These are phyloP conservation scores for Drosophila ogumai DNA, from an alignment of 1,140 invertebrate species.

Conservation along the genomic window DNA sequence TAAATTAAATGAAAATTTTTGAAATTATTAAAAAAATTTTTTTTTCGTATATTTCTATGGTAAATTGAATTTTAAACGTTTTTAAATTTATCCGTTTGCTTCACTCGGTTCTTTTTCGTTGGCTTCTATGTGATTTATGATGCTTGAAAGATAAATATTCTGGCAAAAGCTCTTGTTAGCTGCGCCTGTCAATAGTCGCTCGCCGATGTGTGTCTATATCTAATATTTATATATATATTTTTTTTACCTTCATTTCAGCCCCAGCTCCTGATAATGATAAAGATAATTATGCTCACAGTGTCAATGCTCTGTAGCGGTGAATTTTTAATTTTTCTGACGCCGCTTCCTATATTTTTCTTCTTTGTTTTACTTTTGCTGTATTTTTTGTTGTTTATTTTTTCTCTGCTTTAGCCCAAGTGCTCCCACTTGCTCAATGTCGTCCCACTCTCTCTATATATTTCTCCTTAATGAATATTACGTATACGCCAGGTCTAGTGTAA, in stretches of 20 bases:
- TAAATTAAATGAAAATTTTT: neutral
- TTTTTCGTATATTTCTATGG: neutral
- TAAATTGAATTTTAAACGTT: neutral
- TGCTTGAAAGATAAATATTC: slow-evolving; percentile 80
- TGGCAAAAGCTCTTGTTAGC: slow-evolving; percentile 67
- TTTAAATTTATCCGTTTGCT: neutral
- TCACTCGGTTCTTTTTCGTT: slow-evolving; percentile 32
- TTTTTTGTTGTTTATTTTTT: neutral
- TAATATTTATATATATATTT: slow-evolving; percentile 3
- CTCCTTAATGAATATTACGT: slow-evolving; percentile 57
- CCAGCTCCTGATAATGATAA: slow-evolving; percentile 28
- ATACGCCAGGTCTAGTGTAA: slow-evolving; percentile 41
- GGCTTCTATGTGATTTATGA: slow-evolving; percentile 70
- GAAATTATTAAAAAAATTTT: neutral
- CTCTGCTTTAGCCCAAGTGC: neutral
- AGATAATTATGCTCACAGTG: slow-evolving; percentile 57
- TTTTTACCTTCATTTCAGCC: neutral
- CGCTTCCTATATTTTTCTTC: slow-evolving; percentile 8
- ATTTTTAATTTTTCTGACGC: slow-evolving; percentile 48
- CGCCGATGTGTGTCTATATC: slow-evolving; percentile 31
- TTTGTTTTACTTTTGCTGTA: neutral
- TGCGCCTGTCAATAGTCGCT: slow-evolving; percentile 76
- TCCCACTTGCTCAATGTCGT: slow-evolving; percentile 14
- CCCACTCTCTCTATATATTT: slow-evolving; percentile 2
- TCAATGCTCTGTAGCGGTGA: slow-evolving; percentile 79